Base-by-base conservation (phyloP, 1,140 invertebrate genomes). In the Phymorhynchus buccinoides region DNA sequence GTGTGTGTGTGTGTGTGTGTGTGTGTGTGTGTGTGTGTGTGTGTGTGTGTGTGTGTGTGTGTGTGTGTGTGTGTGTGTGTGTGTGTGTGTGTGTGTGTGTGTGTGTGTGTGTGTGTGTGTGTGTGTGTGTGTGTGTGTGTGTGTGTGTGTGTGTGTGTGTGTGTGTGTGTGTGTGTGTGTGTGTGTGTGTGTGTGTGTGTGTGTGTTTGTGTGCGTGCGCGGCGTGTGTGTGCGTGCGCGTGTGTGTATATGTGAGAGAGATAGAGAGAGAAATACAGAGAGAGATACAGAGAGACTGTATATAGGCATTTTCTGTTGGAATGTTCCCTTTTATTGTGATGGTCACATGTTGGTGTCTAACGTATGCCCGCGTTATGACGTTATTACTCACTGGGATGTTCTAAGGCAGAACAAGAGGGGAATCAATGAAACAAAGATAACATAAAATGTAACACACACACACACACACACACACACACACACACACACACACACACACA, bases 61-160 rank as follows among this genome's bases (percentile, higher is more conserved):
- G 62, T 12, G 62, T 12, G 62, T 12, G 62, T 12, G 62, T 12
- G 62, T 12, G 62, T 66, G 62, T 66, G 62, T 66, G 62, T 66
- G 62, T 66, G 62, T 66, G 62, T 66, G 62, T 66, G 62, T 66
- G 62, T 66, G 62, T 66, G 62, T 66, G 27, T 66, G 62, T 66
- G 62, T 66, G 62, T 14, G 62, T n/a, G 62, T 9, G 27, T n/a
- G 9, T n/a, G 62, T 66, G 62, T n/a, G 62, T 66, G 62, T 66
- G 62, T 66, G 9, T 66, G 27, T 66, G 62, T 4, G 62, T 66
- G 27, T 27, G 62, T 66, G 9, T 66, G 62, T 66, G 30, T 14
- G 62, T 66, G 18, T 66, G 9, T 66, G 9, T 66, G 9, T 27
- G 62, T 27, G 48, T 22, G 48, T 22, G 48, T 52, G 48, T 22